A percentile compares a stretch with the other conserved stretches of the same genome.
Evolutionary conservation across 1,140 invertebrate genomes (phyloP).

Genomic region (Idris sp.): DNA sequence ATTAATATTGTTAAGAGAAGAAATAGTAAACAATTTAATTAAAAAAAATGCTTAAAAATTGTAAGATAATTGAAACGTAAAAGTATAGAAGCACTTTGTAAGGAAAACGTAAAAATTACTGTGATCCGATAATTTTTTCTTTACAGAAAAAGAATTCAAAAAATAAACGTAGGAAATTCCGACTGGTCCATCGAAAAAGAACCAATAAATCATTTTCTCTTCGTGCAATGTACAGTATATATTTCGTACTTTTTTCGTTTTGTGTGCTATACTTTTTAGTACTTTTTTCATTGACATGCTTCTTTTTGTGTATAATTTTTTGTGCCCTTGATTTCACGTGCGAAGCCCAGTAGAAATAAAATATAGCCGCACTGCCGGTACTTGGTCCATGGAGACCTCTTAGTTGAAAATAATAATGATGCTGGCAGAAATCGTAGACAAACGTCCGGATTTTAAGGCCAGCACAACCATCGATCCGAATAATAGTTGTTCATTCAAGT

Average conservation of each 20-base stretch:
- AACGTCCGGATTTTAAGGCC: slow-evolving; percentile 29
- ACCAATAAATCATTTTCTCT: slow-evolving; percentile 50
- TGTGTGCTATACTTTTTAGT: slow-evolving; percentile 5
- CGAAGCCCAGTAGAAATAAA: slow-evolving; percentile 27
- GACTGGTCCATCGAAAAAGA: slow-evolving; percentile 30
- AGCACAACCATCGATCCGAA: slow-evolving; percentile 15
- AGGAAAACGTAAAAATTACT: no score
- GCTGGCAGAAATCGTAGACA: slow-evolving; percentile 19
- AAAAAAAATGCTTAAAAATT: no score
- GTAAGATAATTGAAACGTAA: no score
- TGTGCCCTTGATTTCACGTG: slow-evolving; percentile 38
- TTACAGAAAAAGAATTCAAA: no score
- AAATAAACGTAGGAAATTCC: slow-evolving; percentile 50
- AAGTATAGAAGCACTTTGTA: no score
- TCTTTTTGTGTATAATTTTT: slow-evolving; percentile 52
- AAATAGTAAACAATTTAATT: no score
- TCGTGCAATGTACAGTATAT: slow-evolving; percentile 31
- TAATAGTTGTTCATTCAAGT: slow-evolving; percentile 23
- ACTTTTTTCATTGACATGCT: slow-evolving; percentile 29
- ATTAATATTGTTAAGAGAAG: no score
- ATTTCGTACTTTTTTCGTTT: slow-evolving; percentile 33
- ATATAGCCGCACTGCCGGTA: slow-evolving; percentile 39
- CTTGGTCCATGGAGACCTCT: slow-evolving; percentile 32
- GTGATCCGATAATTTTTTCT: no score
- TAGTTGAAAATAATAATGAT: slow-evolving; percentile 52